These are phyloP conservation scores for Pseudopipra pipra DNA, from an alignment of 2,113 vertebrate species.

Conservation along the genomic window DNA sequence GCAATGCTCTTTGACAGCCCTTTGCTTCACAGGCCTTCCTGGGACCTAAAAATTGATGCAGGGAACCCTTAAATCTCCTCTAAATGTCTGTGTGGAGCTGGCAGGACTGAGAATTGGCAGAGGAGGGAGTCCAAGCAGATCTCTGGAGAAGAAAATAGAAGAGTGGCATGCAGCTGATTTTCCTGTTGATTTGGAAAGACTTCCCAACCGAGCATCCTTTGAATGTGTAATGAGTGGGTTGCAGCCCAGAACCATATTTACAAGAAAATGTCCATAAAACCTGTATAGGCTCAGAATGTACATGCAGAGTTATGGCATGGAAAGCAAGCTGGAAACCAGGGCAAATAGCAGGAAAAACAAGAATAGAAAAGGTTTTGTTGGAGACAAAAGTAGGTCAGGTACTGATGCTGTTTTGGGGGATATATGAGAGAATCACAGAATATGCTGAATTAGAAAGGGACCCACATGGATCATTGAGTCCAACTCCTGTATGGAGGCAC, in stretches of 20 bases:
- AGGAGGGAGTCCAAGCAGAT: not conserved
- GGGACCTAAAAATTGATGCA: not conserved
- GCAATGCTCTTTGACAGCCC: not conserved
- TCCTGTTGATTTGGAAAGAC: not conserved
- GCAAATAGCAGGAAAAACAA: not conserved
- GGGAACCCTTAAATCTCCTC: not conserved
- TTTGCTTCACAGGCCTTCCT: not conserved
- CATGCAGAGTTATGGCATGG: not conserved
- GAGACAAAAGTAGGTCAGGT: not conserved
- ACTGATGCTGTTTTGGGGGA: not conserved
- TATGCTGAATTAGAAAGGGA: not conserved
- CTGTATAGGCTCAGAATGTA: not conserved
- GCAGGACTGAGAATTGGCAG: not conserved
- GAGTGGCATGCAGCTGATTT: fast-evolving
- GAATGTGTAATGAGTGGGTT: not conserved
- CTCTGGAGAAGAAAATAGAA: not conserved
- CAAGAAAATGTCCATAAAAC: not conserved
- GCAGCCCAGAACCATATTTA: not conserved
- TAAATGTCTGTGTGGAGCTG: fast-evolving
- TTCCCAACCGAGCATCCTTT: not conserved
- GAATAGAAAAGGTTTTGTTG: not conserved
- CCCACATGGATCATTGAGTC: not conserved
- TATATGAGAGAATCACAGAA: not conserved
- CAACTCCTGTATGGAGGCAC: not conserved
- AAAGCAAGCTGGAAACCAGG: not conserved